Base-by-base conservation (phyloP, 2,113 vertebrate species). In the Solenodon paradoxus region DNA sequence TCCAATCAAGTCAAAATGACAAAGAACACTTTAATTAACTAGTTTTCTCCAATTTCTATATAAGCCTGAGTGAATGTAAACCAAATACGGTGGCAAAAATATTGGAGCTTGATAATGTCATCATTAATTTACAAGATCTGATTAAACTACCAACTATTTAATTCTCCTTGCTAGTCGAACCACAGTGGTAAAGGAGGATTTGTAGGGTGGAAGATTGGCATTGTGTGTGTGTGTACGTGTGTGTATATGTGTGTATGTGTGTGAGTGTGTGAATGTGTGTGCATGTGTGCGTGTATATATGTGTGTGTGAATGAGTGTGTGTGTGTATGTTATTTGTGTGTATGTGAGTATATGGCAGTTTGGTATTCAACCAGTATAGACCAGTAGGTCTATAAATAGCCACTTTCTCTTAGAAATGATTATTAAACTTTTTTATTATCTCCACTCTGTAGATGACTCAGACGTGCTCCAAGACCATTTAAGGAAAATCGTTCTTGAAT, bases 51-150 rank as follows among this genome's bases (percentile, higher is more conserved):
- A 47, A 90, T 91, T 96, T 86, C 90, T 91, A 96, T 95, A 97
- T 90, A 82, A 96, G 94, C 51, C 63, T 24, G 26, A 42, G 13
- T 71, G 77, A 95, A 93, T 66, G 68, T 78, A 95, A n/a, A 91
- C 64, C 32, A 74, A 95, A 95, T 89, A 92, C 92, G 97, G 75
- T 92, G 51, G 63, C 85, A 96, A 68, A 96, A 92, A 96, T 93
- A 88, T 24, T 92, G 90, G 72, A 61, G n/a, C 38, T 85, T 96
- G 81, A 96, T 92, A 92, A 96, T 94, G 80, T 95, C 96, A 95
- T 96, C 96, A 96, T 96, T 97, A 97, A 96, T 97, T 97, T 97
- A 97, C 53, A 96, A 96, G 90, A 95, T 90, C 72, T 95, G 94
- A 97, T 95, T 96, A 97, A 97, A 75, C 57, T 47, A 92, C 68